Base-by-base conservation (phyloP, 2,888 invertebrate species). In the Orthosia gothica region DNA sequence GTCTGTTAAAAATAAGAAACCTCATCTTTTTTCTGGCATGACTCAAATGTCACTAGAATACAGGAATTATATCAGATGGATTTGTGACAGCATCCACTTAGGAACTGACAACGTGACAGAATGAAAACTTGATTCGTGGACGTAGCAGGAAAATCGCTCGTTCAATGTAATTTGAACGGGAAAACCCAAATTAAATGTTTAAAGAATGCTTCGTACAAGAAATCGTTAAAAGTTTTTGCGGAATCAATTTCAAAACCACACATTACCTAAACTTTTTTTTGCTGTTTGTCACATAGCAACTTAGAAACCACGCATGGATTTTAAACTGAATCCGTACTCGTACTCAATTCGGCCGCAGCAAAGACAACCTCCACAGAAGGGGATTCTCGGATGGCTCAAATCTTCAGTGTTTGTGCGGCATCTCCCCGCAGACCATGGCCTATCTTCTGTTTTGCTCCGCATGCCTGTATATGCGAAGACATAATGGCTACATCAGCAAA, bases 131-230 rank as follows among this genome's bases (percentile, higher is more conserved):
- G 68, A 65, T 75, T 68, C 23, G 68, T 11, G 4, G 12, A 67
- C 55, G 58, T 40, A 75, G 16, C 32, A 81, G 81, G 81, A 79
- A 79, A 79, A 81, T 55, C 15, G 49, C 7, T 64, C 26, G 13
- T 32, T 63, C 55, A 63, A 66, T 67, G 75, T 54, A 40, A 5
- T 74, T 74, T 75, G 68, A 57, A 40, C 26, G 20, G 61, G 3
- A 26, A 81, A 74, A 57, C 62, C 78, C 32, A 73, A 72, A 59
- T 64, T 49, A 49, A 26, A 72, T 79, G 5, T 54, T 20, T 63
- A 45, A 9, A 40, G 32, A 49, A 76, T 49, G 20, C 20, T 32
- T 63, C 15, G 47, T 18, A 58, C 16, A 45, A 23, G 16, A 54
- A 70, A 54, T 32, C 13, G 15, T 54, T 49, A 3, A 13, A 47